phyloP scores from a whole-genome alignment of 2,113 vertebrate species.

The Gopherus flavomarginatus region DNA sequence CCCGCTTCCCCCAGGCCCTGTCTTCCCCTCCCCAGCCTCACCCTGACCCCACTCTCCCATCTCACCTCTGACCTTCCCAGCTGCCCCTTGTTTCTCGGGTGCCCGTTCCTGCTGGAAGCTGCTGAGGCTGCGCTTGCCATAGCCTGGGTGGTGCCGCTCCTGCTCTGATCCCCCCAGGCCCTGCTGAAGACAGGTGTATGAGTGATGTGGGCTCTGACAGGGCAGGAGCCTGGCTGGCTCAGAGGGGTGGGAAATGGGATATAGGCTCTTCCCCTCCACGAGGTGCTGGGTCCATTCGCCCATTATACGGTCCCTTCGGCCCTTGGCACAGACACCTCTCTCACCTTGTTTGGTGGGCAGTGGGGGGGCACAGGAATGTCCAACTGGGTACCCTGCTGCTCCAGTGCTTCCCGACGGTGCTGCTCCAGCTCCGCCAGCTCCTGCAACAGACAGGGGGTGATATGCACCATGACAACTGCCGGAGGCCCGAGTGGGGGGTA shows the following conservation, averaged over 20 bases:
- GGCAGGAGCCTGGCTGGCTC: neutral
- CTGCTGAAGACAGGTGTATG: neutral
- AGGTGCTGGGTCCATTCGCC: neutral
- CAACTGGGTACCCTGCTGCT: neutral
- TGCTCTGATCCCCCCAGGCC: neutral
- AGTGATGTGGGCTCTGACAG: neutral
- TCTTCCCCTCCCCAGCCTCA: neutral
- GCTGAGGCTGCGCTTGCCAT: neutral
- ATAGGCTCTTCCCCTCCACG: neutral
- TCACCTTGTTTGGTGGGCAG: neutral
- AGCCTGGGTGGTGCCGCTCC: neutral
- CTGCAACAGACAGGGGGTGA: neutral
- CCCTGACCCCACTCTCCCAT: neutral
- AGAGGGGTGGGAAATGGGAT: neutral
- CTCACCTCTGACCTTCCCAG: neutral
- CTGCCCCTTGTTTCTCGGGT: neutral
- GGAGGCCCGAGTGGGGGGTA: neutral
- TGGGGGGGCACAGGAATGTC: neutral
- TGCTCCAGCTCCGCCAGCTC: neutral
- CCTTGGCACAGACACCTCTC: neutral
- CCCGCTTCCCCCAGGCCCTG: neutral
- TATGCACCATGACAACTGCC: neutral
- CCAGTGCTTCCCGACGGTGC: neutral
- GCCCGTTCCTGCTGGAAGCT: neutral
- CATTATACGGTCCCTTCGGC: neutral